Evolutionary conservation across 2,888 invertebrate species (phyloP).

Genomic region (Diplazon laetatorius): DNA sequence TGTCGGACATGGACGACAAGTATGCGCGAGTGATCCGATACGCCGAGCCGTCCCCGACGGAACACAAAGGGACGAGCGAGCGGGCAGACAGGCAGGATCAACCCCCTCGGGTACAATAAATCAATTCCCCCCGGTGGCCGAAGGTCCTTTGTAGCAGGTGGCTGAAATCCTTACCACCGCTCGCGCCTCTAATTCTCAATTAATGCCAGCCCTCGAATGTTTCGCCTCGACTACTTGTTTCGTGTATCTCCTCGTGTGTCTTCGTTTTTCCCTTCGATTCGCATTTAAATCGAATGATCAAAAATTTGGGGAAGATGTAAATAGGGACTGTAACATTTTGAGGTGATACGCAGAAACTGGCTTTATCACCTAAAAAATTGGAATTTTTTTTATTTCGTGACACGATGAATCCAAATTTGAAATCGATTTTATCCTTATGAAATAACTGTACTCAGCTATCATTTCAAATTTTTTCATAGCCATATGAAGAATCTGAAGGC

Average conservation of each 20-base stretch:
- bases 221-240: not conserved
- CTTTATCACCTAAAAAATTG: too few species aligned
- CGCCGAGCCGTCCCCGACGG: slow-evolving; percentile 29
- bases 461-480: too few species aligned
- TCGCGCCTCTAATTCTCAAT: slow-evolving; percentile 82
- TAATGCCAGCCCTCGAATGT: slow-evolving; percentile 73
- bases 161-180: slow-evolving; percentile 76
- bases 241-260: not conserved
- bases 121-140: slow-evolving; percentile 77
- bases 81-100: slow-evolving; percentile 39
- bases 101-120: slow-evolving; percentile 80
- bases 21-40: slow-evolving; percentile 15
- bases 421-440: too few species aligned
- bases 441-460: too few species aligned
- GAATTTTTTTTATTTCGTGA: too few species aligned
- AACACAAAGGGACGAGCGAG: slow-evolving; percentile 58
- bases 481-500: too few species aligned
- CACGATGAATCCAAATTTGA: too few species aligned
- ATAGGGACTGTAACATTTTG: too few species aligned
- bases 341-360: too few species aligned
- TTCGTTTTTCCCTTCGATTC: not conserved
- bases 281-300: not conserved
- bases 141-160: slow-evolving; percentile 79
- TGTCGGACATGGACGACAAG: slow-evolving; percentile 6
- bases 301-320: not conserved